Conservation (phyloP, 2,113 vertebrate species). For the Trematocara marginatum region DNA sequence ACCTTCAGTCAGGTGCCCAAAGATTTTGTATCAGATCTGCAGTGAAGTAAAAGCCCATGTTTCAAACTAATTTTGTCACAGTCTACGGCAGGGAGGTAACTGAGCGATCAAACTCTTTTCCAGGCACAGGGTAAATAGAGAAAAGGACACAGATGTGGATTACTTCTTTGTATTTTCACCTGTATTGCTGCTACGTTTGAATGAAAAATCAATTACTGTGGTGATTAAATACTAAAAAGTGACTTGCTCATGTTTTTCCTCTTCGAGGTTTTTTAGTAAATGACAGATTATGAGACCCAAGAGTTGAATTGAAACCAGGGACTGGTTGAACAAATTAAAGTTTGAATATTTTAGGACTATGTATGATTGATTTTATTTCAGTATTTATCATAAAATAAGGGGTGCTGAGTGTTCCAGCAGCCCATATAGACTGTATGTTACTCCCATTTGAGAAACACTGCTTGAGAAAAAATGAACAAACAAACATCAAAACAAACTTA, state of each 20-base stretch:
- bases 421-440: not conserved
- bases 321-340: not conserved
- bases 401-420: not conserved
- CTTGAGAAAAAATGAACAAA: not conserved
- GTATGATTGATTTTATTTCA: not conserved
- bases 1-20: not conserved
- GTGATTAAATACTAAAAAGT: not conserved
- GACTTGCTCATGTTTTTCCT: not conserved
- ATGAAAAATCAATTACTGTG: rapidly evolving
- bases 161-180: not conserved
- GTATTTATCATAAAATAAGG: not conserved
- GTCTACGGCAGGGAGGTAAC: too few species aligned
- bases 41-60: not conserved
- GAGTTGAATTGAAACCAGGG: not conserved
- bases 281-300: not conserved
- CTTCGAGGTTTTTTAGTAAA: not conserved
- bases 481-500: constrained; percentile 38
- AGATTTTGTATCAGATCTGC: not conserved
- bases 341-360: not conserved
- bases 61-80: not conserved
- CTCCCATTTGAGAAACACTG: not conserved
- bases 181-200: not conserved
- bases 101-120: not conserved
- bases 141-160: not conserved
- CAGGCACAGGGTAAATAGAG: not conserved